Percentiles rank a stretch among this genome's conserved stretches.
Conservation (phyloP, 2,113 vertebrate species). For the Oncorhynchus mykiss region DNA sequence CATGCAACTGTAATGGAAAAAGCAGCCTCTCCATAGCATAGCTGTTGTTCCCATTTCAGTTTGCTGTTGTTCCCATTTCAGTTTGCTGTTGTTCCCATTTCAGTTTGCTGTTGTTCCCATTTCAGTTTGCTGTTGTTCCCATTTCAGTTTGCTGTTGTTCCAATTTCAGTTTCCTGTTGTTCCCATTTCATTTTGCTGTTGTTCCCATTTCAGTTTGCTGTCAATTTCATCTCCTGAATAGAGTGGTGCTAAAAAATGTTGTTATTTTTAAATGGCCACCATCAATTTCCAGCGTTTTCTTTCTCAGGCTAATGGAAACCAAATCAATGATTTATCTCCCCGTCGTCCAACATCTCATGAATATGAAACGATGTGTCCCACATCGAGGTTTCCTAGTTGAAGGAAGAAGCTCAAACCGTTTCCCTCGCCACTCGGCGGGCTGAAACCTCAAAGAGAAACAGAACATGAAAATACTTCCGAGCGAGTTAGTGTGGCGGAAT, state of each 20-base stretch:
- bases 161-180: too few species aligned
- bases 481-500: background rate
- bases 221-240: constrained; percentile 1
- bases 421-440: background rate
- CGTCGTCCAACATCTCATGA: background rate
- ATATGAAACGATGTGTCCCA: background rate
- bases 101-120: background rate
- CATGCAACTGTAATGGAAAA: background rate
- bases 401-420: background rate
- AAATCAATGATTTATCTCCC: background rate
- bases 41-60: background rate
- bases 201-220: too few species aligned
- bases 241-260: background rate
- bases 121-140: background rate
- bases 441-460: background rate
- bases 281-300: too few species aligned
- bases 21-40: background rate
- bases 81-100: background rate
- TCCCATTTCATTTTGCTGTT: background rate
- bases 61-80: background rate
- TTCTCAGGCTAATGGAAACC: background rate
- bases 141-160: background rate
- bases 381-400: background rate
- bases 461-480: background rate
- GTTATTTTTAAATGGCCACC: background rate